Evolutionary conservation across 2,113 vertebrate genomes (phyloP).

Genomic region (Paradoxurus hermaphroditus): DNA sequence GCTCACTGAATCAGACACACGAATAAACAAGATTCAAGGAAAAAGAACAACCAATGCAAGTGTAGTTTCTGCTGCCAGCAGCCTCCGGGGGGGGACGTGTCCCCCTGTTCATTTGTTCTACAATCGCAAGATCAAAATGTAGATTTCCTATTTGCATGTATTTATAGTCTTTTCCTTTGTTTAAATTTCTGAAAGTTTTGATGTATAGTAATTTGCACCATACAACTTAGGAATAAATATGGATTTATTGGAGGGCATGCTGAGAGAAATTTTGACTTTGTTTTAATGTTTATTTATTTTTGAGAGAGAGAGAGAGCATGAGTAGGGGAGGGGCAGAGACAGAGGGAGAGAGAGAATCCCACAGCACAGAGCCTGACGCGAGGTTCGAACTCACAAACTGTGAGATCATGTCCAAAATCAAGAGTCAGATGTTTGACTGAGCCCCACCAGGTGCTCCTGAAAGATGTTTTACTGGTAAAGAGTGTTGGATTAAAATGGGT

Average conservation of each 20-base stretch:
- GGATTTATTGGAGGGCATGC: not conserved
- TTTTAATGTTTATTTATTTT: too few relatives aligned
- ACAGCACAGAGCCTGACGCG: too few relatives aligned
- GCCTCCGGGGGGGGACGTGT: rapidly evolving
- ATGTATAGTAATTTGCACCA: not conserved
- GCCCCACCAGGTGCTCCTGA: too few relatives aligned
- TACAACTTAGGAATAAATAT: not conserved
- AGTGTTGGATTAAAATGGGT: not conserved
- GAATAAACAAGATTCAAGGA: not conserved
- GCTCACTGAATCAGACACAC: not conserved
- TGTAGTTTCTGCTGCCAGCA: rapidly evolving
- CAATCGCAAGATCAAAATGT: not conserved
- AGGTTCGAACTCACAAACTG: too few relatives aligned
- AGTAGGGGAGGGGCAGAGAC: too few relatives aligned
- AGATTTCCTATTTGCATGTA: not conserved
- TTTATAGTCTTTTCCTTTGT: not conserved
- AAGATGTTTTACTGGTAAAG: too few relatives aligned
- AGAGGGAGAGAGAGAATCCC: too few relatives aligned
- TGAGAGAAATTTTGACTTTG: not conserved
- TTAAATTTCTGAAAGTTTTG: not conserved
- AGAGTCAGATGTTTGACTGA: too few relatives aligned
- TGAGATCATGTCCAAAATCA: too few relatives aligned
- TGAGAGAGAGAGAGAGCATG: too few relatives aligned
- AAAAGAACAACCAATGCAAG: not conserved
- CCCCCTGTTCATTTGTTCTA: rapidly evolving